Percentiles rank a stretch among this genome's conserved stretches.
Conservation (phyloP, 92 coral and sea anemone species). For the Porites rus region DNA sequence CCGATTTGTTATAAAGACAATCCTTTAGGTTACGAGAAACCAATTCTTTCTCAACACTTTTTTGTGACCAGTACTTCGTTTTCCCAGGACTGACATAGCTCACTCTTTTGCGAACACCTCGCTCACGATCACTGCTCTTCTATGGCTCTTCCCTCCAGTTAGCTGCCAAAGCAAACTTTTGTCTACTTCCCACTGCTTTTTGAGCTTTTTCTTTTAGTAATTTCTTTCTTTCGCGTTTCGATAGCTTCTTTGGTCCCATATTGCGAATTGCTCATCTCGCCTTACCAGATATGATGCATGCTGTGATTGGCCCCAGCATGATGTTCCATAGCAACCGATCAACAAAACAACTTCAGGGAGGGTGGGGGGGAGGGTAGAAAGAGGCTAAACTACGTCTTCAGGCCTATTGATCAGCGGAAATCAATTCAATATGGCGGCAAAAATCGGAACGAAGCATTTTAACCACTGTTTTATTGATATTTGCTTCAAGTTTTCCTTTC, state of each 20-base stretch:
- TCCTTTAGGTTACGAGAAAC: neutral
- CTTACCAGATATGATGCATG: slow-evolving; percentile 5
- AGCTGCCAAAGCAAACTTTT: neutral
- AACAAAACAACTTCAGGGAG: too few relatives aligned
- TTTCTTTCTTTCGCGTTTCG: slow-evolving; percentile 20
- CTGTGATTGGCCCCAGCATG: slow-evolving; percentile 15
- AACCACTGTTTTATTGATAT: too few relatives aligned
- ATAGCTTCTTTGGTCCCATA: neutral
- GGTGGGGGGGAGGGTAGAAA: too few relatives aligned
- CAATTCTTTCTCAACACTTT: neutral
- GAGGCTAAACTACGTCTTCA: too few relatives aligned
- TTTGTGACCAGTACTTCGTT: neutral
- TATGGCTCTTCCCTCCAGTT: neutral
- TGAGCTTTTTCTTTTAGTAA: neutral
- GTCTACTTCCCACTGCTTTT: neutral
- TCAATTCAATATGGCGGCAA: too few relatives aligned
- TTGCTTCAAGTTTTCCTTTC: too few relatives aligned
- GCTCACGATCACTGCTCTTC: slow-evolving; percentile 2
- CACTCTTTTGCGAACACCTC: slow-evolving; percentile 6
- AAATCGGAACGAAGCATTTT: too few relatives aligned
- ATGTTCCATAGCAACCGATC: slow-evolving; percentile 15
- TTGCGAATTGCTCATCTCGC: slow-evolving; percentile 18
- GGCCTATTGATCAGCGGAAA: too few relatives aligned
- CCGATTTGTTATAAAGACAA: slow-evolving; percentile 6
- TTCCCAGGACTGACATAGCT: neutral